phyloP scores from a whole-genome alignment of 2,113 vertebrate species.

The Brevimyrus niger region DNA sequence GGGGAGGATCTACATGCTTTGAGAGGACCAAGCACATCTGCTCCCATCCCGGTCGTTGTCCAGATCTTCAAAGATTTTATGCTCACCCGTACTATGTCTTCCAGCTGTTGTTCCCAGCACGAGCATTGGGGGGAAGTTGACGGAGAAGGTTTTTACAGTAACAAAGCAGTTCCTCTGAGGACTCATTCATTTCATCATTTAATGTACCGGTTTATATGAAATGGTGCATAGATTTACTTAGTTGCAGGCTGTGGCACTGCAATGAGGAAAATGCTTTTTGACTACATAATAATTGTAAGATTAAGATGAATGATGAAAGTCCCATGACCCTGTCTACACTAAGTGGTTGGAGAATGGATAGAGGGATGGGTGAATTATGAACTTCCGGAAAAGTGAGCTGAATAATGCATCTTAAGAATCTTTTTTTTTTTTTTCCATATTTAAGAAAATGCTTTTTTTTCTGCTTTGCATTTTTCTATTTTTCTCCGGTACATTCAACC shows the following conservation, averaged over 20 bases:
- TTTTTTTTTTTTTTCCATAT: not conserved
- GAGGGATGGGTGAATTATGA: not conserved
- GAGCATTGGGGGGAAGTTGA: not conserved
- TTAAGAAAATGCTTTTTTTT: not conserved
- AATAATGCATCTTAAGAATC: not conserved
- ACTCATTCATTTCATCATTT: not conserved
- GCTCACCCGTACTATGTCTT: conserved; percentile 52
- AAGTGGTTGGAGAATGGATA: not conserved
- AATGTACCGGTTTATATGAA: not conserved
- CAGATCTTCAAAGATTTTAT: conserved; percentile 69
- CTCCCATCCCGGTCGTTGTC: conserved; percentile 56
- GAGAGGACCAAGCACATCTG: conserved; percentile 58
- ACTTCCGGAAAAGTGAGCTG: not conserved
- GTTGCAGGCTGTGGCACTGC: not conserved
- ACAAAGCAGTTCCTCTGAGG: not conserved
- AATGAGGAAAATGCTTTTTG: not conserved
- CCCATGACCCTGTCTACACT: not conserved
- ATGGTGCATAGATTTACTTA: not conserved
- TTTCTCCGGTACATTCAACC: not conserved
- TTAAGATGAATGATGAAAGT: not conserved
- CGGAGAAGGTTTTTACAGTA: not conserved
- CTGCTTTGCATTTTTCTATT: not conserved
- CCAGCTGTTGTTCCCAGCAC: conserved; percentile 58
- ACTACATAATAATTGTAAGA: not conserved
- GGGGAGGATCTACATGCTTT: conserved; percentile 68